phyloP scores from a whole-genome alignment of 2,888 invertebrate species.

The Dusona sp. region DNA sequence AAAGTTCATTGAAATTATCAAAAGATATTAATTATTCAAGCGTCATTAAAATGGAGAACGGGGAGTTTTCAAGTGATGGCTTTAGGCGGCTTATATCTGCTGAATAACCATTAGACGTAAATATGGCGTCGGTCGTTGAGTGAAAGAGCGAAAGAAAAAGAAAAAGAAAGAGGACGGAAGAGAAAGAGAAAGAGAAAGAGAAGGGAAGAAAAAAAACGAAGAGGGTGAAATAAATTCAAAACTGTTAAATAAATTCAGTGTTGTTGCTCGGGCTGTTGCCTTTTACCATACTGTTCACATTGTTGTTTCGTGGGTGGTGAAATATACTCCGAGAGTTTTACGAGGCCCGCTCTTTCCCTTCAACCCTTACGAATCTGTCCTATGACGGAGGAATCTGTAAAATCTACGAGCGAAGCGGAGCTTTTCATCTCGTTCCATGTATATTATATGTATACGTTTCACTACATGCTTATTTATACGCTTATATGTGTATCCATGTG shows the following conservation, averaged over 20 bases:
- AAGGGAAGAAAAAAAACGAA: slow-evolving; percentile 8
- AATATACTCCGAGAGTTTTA: slow-evolving; percentile 59
- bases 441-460: not conserved
- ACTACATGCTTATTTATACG: not conserved
- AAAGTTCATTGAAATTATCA: slow-evolving; percentile 36
- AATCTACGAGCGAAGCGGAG: slow-evolving; percentile 10
- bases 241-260: slow-evolving; percentile 63
- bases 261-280: slow-evolving; percentile 53
- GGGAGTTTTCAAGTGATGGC: slow-evolving; percentile 32
- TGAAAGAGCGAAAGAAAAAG: not conserved
- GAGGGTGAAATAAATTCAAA: slow-evolving; percentile 56
- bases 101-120: slow-evolving; percentile 65
- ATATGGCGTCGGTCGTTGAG: slow-evolving; percentile 8
- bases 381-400: slow-evolving; percentile 26
- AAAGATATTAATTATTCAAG: slow-evolving; percentile 59
- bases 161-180: not conserved
- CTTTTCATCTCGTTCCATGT: slow-evolving; percentile 39
- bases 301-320: slow-evolving; percentile 37
- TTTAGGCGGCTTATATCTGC: slow-evolving; percentile 11
- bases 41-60: slow-evolving; percentile 44
- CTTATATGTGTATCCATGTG: not conserved
- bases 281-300: slow-evolving; percentile 23
- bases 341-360: slow-evolving; percentile 45
- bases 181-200: not conserved
- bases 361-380: slow-evolving; percentile 23